Evolutionary conservation across 2,797 vertebrate genomes (phyloP).

Genomic region (Champsocephalus gunnari): DNA sequence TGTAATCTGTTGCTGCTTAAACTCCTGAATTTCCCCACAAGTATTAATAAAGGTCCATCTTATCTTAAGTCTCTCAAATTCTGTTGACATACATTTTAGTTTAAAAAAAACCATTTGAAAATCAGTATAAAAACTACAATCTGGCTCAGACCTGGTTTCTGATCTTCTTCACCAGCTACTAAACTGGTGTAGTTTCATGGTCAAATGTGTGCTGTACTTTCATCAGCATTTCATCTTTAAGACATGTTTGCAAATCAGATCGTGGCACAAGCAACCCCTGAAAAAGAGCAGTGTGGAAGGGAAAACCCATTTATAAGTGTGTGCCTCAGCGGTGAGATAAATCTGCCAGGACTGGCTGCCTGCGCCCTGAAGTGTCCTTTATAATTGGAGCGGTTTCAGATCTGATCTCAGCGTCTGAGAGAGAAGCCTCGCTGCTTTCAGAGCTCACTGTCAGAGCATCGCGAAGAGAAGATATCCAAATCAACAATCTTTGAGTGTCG

Average conservation of each 20-base stretch:
- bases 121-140: not conserved
- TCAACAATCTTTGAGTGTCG: not conserved
- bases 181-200: not conserved
- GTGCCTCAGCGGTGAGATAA: slow-evolving; percentile 19
- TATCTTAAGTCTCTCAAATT: not conserved
- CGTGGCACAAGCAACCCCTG: slow-evolving; percentile 3
- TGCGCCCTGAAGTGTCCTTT: slow-evolving; percentile 35
- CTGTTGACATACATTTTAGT: not conserved
- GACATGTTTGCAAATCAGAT: slow-evolving; percentile 3
- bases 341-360: slow-evolving; percentile 12
- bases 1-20: too few species aligned
- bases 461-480: slow-evolving; percentile 6
- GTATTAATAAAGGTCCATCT: too few species aligned
- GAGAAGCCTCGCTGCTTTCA: slow-evolving; percentile 14
- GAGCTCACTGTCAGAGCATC: slow-evolving; percentile 23
- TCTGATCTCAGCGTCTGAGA: slow-evolving; percentile 31
- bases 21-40: too few species aligned
- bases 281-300: not conserved
- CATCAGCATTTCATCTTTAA: not conserved
- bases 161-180: not conserved
- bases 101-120: not conserved
- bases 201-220: not conserved
- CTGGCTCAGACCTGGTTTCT: too few species aligned
- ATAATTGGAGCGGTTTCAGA: slow-evolving; percentile 48
- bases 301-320: slow-evolving; percentile 21